Percentiles rank a stretch among this genome's conserved stretches.
These are phyloP conservation scores for Tragulus kanchil DNA, from an alignment of 2,113 vertebrate genomes.

Conservation along the genomic window DNA sequence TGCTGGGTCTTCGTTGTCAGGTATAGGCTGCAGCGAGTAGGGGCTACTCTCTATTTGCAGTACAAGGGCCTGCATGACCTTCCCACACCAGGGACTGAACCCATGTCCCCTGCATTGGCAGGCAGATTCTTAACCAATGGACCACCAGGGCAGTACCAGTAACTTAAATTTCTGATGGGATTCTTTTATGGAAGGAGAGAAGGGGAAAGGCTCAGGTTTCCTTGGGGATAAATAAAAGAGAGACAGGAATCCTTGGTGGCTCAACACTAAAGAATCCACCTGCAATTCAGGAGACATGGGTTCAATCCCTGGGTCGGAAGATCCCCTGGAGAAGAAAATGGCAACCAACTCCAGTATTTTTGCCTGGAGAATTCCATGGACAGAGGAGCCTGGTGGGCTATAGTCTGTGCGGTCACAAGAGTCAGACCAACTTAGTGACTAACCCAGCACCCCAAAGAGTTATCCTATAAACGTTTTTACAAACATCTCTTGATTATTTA, in stretches of 20 bases:
- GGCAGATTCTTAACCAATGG: not conserved
- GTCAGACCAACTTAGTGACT: not conserved
- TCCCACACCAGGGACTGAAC: not conserved
- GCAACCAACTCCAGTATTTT: not conserved
- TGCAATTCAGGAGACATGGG: not conserved
- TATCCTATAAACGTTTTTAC: not conserved
- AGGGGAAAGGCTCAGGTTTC: constrained; percentile 12
- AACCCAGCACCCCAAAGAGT: not conserved
- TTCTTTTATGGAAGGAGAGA: not conserved
- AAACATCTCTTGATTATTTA: constrained; percentile 26
- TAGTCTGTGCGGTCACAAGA: not conserved
- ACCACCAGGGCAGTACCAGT: not conserved
- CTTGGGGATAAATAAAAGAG: constrained; percentile 6
- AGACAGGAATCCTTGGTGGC: not conserved
- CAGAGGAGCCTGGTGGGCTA: not conserved
- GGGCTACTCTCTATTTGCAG: not conserved
- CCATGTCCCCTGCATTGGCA: not conserved
- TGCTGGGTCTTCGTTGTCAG: not conserved
- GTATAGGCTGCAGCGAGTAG: not conserved
- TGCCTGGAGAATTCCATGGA: not conserved
- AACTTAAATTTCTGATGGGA: constrained; percentile 29
- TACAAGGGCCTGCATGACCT: not conserved
- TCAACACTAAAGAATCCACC: not conserved
- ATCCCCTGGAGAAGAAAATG: not conserved
- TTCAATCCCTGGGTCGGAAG: not conserved